Evolutionary conservation across 2,113 vertebrate genomes (phyloP).

Genomic region (Dicaeum eximium): DNA sequence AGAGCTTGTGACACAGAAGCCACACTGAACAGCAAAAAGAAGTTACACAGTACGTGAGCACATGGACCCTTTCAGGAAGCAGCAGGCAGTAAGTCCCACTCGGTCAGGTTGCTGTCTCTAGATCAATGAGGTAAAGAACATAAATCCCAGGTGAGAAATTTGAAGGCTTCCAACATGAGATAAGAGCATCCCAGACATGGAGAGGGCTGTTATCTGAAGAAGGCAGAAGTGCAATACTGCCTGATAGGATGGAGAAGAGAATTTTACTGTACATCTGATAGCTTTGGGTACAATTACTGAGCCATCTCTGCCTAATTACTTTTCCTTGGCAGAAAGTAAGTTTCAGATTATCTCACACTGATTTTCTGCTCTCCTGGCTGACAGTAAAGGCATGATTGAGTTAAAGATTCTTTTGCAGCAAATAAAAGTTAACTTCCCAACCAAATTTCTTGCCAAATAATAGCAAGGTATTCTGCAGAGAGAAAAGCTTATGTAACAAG

Average conservation of each 20-base stretch:
- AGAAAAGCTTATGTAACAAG: neutral
- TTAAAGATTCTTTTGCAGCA: neutral
- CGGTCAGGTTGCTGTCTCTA: neutral
- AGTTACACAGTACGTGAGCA: fast-evolving
- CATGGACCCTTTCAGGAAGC: neutral
- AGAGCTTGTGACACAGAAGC: neutral
- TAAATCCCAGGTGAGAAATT: neutral
- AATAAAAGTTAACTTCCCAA: neutral
- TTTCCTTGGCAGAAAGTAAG: neutral
- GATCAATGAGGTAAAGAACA: neutral
- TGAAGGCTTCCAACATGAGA: neutral
- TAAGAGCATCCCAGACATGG: neutral
- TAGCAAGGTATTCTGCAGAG: neutral
- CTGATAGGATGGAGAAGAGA: neutral
- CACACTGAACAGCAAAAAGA: neutral
- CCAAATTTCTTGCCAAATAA: neutral
- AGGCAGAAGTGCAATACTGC: neutral
- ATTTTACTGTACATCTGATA: neutral
- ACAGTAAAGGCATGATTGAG: neutral
- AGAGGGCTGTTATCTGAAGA: neutral
- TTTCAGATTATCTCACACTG: neutral
- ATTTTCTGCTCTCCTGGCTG: neutral
- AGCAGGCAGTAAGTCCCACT: neutral
- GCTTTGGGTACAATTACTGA: neutral
- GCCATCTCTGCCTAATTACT: neutral